Conservation (phyloP, 1,140 invertebrate species). For the Cecropterus lyciades region DNA sequence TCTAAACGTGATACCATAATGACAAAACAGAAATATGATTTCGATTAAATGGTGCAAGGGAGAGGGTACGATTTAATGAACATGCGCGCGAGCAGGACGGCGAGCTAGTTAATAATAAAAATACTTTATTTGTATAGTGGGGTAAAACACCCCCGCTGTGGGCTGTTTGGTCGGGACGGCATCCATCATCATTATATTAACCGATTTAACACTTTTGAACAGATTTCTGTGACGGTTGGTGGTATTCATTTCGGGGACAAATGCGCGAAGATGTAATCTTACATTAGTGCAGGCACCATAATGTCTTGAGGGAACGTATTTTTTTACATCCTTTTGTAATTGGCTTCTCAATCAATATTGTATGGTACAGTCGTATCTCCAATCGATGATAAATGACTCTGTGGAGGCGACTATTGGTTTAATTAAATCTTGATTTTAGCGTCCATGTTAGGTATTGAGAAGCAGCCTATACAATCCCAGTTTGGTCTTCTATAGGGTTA, state of each 20-base stretch:
- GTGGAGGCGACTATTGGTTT: conserved; percentile 38
- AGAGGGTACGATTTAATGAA: conserved; percentile 49
- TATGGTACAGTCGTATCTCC: conserved; percentile 25
- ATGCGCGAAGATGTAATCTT: conserved; percentile 54
- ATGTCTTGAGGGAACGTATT: conserved; percentile 16
- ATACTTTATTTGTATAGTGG: conserved; percentile 84
- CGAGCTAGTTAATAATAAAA: conserved; percentile 81
- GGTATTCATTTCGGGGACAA: conserved; percentile 69
- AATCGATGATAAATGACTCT: conserved; percentile 31
- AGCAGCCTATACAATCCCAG: conserved; percentile 51
- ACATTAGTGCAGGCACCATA: conserved; percentile 20
- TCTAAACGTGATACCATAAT: conserved; percentile 82
- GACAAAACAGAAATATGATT: conserved; percentile 84
- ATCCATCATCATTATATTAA: conserved; percentile 84
- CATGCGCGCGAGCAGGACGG: conserved; percentile 57
- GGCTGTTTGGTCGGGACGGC: conserved; percentile 77
- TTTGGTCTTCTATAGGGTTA: conserved; percentile 55
- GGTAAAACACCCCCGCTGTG: conserved; percentile 83
- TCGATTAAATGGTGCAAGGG: conserved; percentile 78
- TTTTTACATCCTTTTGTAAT: conserved; percentile 23
- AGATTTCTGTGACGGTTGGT: conserved; percentile 75
- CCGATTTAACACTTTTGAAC: conserved; percentile 84
- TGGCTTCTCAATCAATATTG: conserved; percentile 24
- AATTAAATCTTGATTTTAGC: conserved; percentile 51
- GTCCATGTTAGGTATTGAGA: conserved; percentile 53